Base-by-base conservation (phyloP, 2,797 vertebrate genomes). In the Pitangus sulphuratus region DNA sequence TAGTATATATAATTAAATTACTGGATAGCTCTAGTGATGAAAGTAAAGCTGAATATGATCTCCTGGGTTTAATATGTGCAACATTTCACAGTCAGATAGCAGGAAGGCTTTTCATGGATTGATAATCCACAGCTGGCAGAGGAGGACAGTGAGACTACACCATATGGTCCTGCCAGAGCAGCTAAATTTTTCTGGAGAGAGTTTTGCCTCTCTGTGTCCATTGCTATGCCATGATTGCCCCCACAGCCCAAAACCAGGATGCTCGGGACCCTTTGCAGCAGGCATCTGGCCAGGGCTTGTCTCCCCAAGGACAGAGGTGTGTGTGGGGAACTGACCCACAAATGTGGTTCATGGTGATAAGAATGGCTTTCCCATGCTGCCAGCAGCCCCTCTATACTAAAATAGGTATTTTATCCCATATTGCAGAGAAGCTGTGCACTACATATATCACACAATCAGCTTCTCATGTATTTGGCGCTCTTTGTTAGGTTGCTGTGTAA, bases 141-240 rank as follows among this genome's bases (percentile, higher is more conserved):
- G 56, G 13, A 50, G 10, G 33, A 33, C 7, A 45, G 51, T 74
- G 37, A 74, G 39, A 47, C 72, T 51, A 26, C 14, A 19, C 56
- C 60, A 26, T 25, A 51, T 69, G 24, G 25, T 72, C n/a, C 15
- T 1, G 2, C n/a, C 5, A 7, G 33, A 58, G n/a, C 19, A 78
- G 28, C 68, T 68, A 28, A 54, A 58, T n/a, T 24, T 6, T 78
- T 4, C 22, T 65, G 28, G 28, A 61, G 40, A 28, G 8, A 15
- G n/a, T 42, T 30, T 82, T 66, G 6, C 20, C 20, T 61, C 19
- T 61, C 19, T 35, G 30, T 35, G 25, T 64, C 45, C 13, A 3
- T 44, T 2, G 1, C 25, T 61, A 8, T 1, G 1, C 31, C 1
- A 1, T 6, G 14, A 35, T 30, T 11, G 12, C 13, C 12, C 18